Conservation (phyloP, 2,888 invertebrate genomes). For the Macrophya annulata region DNA sequence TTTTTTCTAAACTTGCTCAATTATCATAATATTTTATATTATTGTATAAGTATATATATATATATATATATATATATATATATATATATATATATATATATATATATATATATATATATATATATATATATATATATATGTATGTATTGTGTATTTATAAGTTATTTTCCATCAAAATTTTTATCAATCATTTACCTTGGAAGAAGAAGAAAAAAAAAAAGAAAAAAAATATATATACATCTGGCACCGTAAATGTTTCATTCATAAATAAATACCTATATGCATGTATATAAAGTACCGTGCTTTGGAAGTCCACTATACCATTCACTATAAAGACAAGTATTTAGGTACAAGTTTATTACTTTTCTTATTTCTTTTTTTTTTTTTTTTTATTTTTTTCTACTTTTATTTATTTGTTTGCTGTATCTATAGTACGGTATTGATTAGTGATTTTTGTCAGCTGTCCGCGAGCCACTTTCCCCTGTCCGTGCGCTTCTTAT, state of each 20-base stretch:
- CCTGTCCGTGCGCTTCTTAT: background rate
- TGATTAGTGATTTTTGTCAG: slow-evolving; percentile 4
- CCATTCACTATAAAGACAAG: background rate
- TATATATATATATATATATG: too few relatives aligned
- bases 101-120: background rate
- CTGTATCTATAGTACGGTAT: background rate
- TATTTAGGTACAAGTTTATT: slow-evolving; percentile 34
- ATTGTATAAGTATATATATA: too few relatives aligned
- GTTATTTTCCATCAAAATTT: background rate
- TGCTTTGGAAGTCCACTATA: slow-evolving; percentile 4
- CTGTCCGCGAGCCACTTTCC: background rate
- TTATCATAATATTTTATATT: too few relatives aligned
- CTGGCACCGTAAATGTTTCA: background rate
- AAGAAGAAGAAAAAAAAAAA: background rate
- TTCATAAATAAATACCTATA: background rate
- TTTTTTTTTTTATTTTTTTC: background rate
- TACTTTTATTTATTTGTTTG: background rate
- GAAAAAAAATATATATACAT: background rate
- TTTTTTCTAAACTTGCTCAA: too few relatives aligned
- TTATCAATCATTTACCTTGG: background rate
- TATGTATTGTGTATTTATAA: background rate
- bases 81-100: too few relatives aligned
- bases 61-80: too few relatives aligned
- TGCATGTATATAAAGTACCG: background rate
- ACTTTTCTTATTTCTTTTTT: background rate